Evolutionary conservation across 2,888 invertebrate genomes (phyloP).

Genomic region (Dolichomitus sp.): DNA sequence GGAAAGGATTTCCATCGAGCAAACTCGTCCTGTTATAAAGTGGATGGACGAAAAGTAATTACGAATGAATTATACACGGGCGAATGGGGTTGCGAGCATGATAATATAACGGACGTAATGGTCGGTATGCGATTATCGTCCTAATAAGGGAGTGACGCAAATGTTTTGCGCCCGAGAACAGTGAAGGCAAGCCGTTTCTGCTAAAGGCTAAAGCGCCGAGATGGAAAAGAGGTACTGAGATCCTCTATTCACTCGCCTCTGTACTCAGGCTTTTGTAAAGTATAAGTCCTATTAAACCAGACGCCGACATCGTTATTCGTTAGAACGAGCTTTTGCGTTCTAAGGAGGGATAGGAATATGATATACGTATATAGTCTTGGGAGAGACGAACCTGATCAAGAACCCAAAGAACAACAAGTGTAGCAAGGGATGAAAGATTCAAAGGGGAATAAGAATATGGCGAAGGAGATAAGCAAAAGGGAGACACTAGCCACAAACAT

Average conservation of each 20-base stretch:
- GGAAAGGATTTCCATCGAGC: slow-evolving; percentile 61
- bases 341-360: slow-evolving; percentile 22
- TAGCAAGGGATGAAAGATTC: slow-evolving; percentile 24
- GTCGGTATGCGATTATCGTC: slow-evolving; percentile 83
- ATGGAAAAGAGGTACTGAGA: slow-evolving; percentile 36
- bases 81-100: slow-evolving; percentile 78
- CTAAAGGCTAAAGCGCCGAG: slow-evolving; percentile 50
- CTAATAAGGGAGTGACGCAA: slow-evolving; percentile 84
- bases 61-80: slow-evolving; percentile 80
- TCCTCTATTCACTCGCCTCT: slow-evolving; percentile 35
- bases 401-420: neutral
- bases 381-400: slow-evolving; percentile 21
- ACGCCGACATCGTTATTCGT: slow-evolving; percentile 41
- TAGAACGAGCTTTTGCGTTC: slow-evolving; percentile 36
- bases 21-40: slow-evolving; percentile 59
- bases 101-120: slow-evolving; percentile 84
- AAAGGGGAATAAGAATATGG: neutral
- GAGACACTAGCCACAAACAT: neutral
- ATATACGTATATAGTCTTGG: slow-evolving; percentile 17
- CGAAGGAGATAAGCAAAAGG: slow-evolving; percentile 37
- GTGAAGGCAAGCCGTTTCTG: slow-evolving; percentile 43
- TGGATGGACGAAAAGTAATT: slow-evolving; percentile 79
- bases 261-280: slow-evolving; percentile 46
- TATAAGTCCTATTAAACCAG: slow-evolving; percentile 59
- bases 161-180: slow-evolving; percentile 70